Evolutionary conservation across 2,113 vertebrate species (phyloP).

Genomic region (Caretta caretta): DNA sequence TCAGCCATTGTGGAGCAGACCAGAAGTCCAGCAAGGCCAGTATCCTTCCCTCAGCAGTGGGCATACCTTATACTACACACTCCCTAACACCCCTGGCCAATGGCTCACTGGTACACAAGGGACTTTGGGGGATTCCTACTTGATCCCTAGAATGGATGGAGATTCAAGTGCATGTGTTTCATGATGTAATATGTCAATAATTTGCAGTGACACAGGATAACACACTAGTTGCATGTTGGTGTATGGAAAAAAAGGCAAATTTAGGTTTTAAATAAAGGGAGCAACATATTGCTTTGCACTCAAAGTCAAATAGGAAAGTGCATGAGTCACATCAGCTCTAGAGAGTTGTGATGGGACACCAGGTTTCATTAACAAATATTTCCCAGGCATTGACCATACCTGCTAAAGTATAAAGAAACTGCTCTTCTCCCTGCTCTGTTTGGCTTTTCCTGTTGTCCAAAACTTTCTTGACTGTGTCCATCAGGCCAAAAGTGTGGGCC

Average conservation of each 20-base stretch:
- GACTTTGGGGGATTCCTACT: not conserved
- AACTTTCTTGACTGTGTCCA: slow-evolving; percentile 93
- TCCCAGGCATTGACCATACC: slow-evolving; percentile 72
- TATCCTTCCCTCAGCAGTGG: not conserved
- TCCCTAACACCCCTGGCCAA: accelerated
- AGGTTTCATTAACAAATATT: slow-evolving; percentile 33
- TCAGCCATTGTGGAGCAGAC: not conserved
- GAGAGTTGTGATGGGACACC: not conserved
- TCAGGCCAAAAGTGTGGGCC: slow-evolving; percentile 93
- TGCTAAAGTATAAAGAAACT: slow-evolving; percentile 86
- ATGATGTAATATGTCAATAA: not conserved
- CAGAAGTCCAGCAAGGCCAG: accelerated
- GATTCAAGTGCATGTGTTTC: not conserved
- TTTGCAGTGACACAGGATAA: not conserved
- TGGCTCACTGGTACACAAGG: not conserved
- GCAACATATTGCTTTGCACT: not conserved
- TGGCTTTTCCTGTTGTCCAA: slow-evolving; percentile 89
- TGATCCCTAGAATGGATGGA: not conserved
- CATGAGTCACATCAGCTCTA: not conserved
- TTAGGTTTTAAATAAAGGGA: not conserved
- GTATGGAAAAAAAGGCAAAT: accelerated
- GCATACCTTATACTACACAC: not conserved
- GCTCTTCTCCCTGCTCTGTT: slow-evolving; percentile 91
- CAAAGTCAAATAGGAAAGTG: not conserved
- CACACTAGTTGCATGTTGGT: not conserved